Evolutionary conservation across 2,888 invertebrate species (phyloP).

Genomic region (Plutella xylostella): DNA sequence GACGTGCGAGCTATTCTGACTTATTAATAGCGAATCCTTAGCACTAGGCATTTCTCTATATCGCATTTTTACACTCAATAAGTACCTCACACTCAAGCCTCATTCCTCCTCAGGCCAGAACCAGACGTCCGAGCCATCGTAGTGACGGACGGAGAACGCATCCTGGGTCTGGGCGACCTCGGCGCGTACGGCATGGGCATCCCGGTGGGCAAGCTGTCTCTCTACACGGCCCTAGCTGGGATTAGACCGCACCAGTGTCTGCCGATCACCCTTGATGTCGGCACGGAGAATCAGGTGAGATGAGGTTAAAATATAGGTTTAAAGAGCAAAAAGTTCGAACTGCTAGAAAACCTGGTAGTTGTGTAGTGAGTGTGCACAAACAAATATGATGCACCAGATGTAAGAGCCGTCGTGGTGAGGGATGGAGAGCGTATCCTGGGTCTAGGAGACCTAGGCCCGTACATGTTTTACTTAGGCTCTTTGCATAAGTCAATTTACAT

Average conservation of each 20-base stretch:
- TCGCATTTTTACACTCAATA: no score
- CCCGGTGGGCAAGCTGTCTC: conserved; percentile 95
- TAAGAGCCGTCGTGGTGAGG: conserved; percentile 91
- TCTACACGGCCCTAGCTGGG: conserved; percentile 97
- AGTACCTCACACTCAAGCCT: no score
- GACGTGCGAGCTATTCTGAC: no score
- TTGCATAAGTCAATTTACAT: no score
- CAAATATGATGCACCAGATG: no score
- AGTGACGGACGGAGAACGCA: conserved; percentile 97
- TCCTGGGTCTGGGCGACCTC: conserved; percentile 95
- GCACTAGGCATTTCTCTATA: no score
- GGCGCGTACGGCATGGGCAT: conserved; percentile 99
- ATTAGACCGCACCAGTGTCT: conserved; percentile 95
- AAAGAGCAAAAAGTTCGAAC: no score
- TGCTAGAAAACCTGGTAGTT: no score
- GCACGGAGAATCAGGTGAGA: conserved; percentile 87
- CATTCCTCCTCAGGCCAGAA: conserved; percentile 78
- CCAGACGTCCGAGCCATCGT: conserved; percentile 87
- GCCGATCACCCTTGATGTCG: conserved; percentile 94
- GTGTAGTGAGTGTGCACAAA: no score
- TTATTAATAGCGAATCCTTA: no score
- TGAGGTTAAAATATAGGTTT: background rate
- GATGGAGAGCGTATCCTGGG: conserved; percentile 98
- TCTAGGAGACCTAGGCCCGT: conserved; percentile 95
- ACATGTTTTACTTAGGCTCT: no score